Evolutionary conservation across 1,140 invertebrate species (phyloP).

Genomic region (Ladona fulva): DNA sequence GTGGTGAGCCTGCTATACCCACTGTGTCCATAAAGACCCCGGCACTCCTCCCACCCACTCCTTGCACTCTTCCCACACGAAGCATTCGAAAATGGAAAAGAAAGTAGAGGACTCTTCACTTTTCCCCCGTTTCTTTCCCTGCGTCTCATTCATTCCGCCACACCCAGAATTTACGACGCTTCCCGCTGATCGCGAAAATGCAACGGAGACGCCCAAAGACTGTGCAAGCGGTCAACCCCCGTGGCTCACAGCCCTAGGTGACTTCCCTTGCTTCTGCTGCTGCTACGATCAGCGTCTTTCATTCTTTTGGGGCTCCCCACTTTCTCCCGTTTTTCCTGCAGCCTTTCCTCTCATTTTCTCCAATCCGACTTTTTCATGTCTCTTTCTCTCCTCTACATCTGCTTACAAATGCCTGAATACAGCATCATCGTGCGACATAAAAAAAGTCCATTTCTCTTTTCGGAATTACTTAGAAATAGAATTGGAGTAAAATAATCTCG

Average conservation of each 20-base stretch:
- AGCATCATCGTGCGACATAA: too few relatives aligned
- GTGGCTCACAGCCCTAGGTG: not conserved
- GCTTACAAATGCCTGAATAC: too few relatives aligned
- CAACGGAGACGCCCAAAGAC: not conserved
- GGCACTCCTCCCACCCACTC: not conserved
- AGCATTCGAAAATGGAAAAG: too few relatives aligned
- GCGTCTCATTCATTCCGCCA: not conserved
- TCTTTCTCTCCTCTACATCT: too few relatives aligned
- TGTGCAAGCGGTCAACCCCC: not conserved
- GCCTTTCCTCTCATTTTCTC: not conserved
- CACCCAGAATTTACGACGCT: not conserved
- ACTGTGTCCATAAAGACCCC: not conserved
- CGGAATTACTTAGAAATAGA: too few relatives aligned
- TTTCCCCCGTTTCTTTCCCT: not conserved
- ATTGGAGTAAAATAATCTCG: too few relatives aligned
- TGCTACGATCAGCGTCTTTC: not conserved
- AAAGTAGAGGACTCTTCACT: not conserved
- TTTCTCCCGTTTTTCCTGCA: not conserved
- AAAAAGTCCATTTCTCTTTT: too few relatives aligned
- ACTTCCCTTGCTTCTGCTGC: not conserved
- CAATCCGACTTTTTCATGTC: too few relatives aligned
- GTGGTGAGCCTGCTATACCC: too few relatives aligned
- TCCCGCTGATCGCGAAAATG: not conserved
- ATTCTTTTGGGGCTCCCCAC: not conserved
- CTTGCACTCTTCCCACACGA: not conserved